These are phyloP conservation scores for Saimiri boliviensis DNA, from an alignment of 2,113 vertebrate species.

Conservation along the genomic window DNA sequence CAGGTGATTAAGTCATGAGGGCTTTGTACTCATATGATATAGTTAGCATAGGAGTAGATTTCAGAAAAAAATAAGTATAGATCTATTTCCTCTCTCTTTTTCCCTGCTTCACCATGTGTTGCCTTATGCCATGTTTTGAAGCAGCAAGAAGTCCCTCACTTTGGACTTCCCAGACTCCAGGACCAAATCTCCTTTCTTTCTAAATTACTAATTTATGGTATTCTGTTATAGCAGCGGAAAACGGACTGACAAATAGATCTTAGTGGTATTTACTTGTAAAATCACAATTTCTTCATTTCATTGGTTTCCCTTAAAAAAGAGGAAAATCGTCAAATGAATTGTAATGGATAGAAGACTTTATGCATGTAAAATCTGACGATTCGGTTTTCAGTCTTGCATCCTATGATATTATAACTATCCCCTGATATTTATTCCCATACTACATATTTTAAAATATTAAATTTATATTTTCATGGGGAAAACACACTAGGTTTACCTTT, in stretches of 20 bases:
- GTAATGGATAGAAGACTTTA: background rate
- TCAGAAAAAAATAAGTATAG: background rate
- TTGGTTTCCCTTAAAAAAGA: background rate
- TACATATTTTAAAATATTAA: background rate
- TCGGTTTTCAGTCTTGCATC: background rate
- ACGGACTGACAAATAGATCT: background rate
- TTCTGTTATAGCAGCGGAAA: background rate
- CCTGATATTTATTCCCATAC: background rate
- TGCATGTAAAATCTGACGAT: background rate
- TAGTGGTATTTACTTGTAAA: background rate
- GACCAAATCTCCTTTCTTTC: background rate
- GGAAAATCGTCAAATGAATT: background rate
- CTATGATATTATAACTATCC: background rate
- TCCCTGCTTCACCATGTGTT: background rate
- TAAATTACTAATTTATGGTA: background rate
- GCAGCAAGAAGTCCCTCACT: background rate
- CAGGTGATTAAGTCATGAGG: background rate
- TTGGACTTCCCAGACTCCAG: background rate
- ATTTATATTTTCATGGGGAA: background rate
- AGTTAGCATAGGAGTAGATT: background rate
- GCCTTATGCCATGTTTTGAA: background rate
- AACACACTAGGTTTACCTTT: background rate
- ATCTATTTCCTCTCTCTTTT: background rate
- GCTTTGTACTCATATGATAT: background rate
- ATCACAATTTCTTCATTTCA: background rate